Base-by-base conservation (phyloP, 2,888 invertebrate species). In the Marasmarcha lunaedactyla region DNA sequence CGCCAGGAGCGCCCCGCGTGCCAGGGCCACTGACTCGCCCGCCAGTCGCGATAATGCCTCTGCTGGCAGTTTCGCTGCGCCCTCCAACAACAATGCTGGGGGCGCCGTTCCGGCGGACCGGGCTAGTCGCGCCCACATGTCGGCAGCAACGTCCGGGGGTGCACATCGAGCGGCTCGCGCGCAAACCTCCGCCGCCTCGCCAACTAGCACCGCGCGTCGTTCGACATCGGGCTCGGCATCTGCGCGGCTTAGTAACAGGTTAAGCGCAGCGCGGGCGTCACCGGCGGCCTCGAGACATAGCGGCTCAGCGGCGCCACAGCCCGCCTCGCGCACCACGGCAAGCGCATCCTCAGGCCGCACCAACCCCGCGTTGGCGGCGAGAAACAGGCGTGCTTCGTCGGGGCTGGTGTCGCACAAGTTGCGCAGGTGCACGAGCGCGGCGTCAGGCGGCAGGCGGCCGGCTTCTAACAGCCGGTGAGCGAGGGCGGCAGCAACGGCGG, bases 291-390 rank as follows among this genome's bases (percentile, higher is more conserved):
- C 84, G 26, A 83, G 59, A 42, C 81, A 79, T 14, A 47, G 39
- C 14, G 83, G 69, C 51, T 72, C 79, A 2, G 79, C 79, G 14
- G 67, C 65, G 11, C 42, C 43, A 4, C 65, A 63, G 1, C 65
- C 68, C 30, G 56, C 49, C 40, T 64, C 65, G 15, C 60, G 62
- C 33, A 81, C 64, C 11, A 67, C 54, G 2, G 49, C 48, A 12
- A 83, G 54, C 25, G 83, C 79, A 12, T 72, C 70, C 48, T 83
- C 83, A 9, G 83, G 84, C 0, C 73, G 61, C 6, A 83, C 60
- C 20, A 64, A 46, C 2, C 78, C 73, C 2, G 64, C 55, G 39
- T 74, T 60, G 14, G 63, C 59, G 4, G 44, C 42, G 4, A 84
- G 53, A 42, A 81, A 81, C 0, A 46, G 42, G 14, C 59, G 57